A percentile compares a stretch with the other conserved stretches of the same genome.
Evolutionary conservation across 2,797 vertebrate species (phyloP).

Genomic region (Sardinella longiceps): DNA sequence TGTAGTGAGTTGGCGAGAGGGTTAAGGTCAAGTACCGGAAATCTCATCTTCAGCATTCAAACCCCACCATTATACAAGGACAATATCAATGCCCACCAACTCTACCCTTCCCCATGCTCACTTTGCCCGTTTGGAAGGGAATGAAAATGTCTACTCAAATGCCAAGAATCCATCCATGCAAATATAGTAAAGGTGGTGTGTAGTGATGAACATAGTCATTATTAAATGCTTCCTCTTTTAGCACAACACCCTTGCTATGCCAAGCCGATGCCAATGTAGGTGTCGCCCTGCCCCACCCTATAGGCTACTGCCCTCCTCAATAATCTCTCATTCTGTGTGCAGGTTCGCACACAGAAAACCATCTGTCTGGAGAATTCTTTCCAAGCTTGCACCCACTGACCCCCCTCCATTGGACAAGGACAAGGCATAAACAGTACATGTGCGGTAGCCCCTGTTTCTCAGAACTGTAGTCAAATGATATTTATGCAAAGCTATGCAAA

Average conservation of each 20-base stretch:
- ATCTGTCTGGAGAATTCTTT: background rate
- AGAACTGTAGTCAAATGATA: constrained; percentile 7
- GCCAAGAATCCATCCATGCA: no score
- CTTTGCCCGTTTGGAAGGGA: no score
- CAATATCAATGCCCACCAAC: no score
- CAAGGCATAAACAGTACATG: background rate
- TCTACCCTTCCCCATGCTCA: no score
- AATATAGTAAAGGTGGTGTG: background rate
- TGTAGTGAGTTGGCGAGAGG: no score
- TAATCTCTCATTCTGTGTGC: background rate
- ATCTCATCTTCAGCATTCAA: no score
- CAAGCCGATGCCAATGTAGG: no score
- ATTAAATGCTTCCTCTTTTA: background rate
- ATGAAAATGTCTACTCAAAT: no score
- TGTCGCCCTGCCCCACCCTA: background rate
- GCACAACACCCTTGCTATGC: no score
- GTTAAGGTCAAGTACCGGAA: no score
- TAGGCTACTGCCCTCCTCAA: background rate
- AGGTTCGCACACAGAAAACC: background rate
- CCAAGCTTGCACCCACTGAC: background rate
- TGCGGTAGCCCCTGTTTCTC: background rate
- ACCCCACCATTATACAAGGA: no score
- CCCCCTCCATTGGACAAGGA: background rate
- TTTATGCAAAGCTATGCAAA: constrained; percentile 23
- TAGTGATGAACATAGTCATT: background rate